Conservation (phyloP, 2,888 invertebrate genomes). For the Scelioninae gen. 2 region DNA sequence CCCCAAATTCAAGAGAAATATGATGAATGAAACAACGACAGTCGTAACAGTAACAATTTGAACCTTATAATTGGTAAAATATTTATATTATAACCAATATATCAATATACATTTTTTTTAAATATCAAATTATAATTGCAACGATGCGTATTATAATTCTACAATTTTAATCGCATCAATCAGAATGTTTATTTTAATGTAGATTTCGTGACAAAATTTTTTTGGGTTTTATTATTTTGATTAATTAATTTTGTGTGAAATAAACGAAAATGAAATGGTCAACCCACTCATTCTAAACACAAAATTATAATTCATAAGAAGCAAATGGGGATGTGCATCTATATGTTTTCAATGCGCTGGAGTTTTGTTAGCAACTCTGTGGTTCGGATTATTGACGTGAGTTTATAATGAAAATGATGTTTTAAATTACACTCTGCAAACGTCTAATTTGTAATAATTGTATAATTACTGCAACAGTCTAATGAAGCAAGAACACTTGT, state of each 20-base stretch:
- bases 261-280: background rate
- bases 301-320: slow-evolving; percentile 7
- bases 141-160: too few species aligned
- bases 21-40: too few species aligned
- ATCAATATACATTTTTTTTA: too few species aligned
- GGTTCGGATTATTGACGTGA: slow-evolving; percentile 16
- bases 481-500: slow-evolving; percentile 69
- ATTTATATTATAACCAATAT: too few species aligned
- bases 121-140: too few species aligned
- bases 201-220: background rate
- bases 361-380: slow-evolving; percentile 23
- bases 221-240: too few species aligned
- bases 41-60: too few species aligned
- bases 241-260: slow-evolving; percentile 5
- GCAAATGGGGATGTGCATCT: slow-evolving; percentile 35
- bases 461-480: slow-evolving; percentile 68
- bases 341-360: slow-evolving; percentile 12
- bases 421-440: slow-evolving; percentile 59
- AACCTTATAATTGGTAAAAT: too few species aligned
- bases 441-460: slow-evolving; percentile 50
- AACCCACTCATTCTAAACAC: slow-evolving; percentile 2
- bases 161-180: too few species aligned
- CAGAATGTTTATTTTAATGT: too few species aligned
- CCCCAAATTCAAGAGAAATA: too few species aligned
- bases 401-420: slow-evolving; percentile 22